These are phyloP conservation scores for Portevinia maculata DNA, from an alignment of 2,888 invertebrate species.

Conservation along the genomic window DNA sequence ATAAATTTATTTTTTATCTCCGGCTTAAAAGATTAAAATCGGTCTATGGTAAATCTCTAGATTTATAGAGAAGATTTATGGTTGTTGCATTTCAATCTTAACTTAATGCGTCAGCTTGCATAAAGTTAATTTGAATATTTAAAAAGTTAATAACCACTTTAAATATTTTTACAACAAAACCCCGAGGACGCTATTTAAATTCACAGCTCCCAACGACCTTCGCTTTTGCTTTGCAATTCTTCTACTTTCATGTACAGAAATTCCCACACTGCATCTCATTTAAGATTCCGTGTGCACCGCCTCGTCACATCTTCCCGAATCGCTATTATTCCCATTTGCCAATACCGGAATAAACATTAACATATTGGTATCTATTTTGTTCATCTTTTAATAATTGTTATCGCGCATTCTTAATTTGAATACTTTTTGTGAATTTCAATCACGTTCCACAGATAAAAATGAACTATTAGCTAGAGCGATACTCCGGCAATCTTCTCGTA, in stretches of 20 bases:
- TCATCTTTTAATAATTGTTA: constrained; percentile 62
- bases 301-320: constrained; percentile 57
- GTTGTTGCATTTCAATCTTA: too few species aligned
- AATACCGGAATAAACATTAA: constrained; percentile 37
- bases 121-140: too few species aligned
- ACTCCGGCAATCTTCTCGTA: constrained; percentile 17
- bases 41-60: too few species aligned
- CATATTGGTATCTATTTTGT: too few species aligned
- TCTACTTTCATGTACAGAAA: neutral
- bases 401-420: constrained; percentile 68
- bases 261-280: constrained; percentile 57
- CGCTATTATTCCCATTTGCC: constrained; percentile 50
- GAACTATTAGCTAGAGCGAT: constrained; percentile 28
- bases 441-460: constrained; percentile 57
- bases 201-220: constrained; percentile 54
- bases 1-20: too few species aligned
- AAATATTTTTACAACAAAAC: neutral
- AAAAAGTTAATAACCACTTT: neutral
- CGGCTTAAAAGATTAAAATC: too few species aligned
- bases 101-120: too few species aligned
- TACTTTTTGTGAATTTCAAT: constrained; percentile 55
- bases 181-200: constrained; percentile 29
- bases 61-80: too few species aligned
- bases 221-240: constrained; percentile 7
- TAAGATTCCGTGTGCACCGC: constrained; percentile 47